Conservation (phyloP, 2,888 invertebrate genomes). For the Eumacrocentrus americanus region DNA sequence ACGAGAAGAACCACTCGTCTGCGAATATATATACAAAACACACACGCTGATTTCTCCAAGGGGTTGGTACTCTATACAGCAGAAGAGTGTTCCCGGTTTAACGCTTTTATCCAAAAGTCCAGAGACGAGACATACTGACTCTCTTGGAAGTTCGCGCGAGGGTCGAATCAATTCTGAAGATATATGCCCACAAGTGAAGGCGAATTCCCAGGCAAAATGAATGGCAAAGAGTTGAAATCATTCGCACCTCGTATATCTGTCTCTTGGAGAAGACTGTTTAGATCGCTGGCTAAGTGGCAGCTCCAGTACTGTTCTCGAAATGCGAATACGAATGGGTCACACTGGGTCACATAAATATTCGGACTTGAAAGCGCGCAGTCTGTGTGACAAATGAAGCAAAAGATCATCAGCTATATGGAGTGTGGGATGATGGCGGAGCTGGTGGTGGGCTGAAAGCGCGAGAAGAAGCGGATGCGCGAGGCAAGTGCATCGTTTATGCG, state of each 20-base stretch:
- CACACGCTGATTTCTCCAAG: slow-evolving; percentile 13
- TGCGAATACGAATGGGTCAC: not conserved
- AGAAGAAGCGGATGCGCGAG: slow-evolving; percentile 30
- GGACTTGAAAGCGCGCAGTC: not conserved
- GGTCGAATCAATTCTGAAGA: not conserved
- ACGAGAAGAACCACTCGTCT: not conserved
- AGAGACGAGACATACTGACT: not conserved
- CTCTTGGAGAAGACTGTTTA: not conserved
- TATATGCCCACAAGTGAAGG: too few species aligned
- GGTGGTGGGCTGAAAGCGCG: too few species aligned
- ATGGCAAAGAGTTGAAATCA: not conserved
- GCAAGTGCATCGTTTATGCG: slow-evolving; percentile 41
- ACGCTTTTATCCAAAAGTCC: slow-evolving; percentile 1
- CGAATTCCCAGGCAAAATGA: not conserved
- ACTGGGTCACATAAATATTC: slow-evolving; percentile 3
- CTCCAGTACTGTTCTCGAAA: not conserved
- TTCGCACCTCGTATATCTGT: not conserved
- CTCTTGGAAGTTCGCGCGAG: not conserved
- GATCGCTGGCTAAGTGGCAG: not conserved
- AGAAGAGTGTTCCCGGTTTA: not conserved
- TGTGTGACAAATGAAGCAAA: not conserved
- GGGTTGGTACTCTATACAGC: slow-evolving; percentile 8
- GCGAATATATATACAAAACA: slow-evolving; percentile 7
- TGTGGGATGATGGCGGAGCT: too few species aligned
- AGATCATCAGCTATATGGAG: not conserved